Evolutionary conservation across 2,888 invertebrate genomes (phyloP).

Genomic region (Luperina testacea): DNA sequence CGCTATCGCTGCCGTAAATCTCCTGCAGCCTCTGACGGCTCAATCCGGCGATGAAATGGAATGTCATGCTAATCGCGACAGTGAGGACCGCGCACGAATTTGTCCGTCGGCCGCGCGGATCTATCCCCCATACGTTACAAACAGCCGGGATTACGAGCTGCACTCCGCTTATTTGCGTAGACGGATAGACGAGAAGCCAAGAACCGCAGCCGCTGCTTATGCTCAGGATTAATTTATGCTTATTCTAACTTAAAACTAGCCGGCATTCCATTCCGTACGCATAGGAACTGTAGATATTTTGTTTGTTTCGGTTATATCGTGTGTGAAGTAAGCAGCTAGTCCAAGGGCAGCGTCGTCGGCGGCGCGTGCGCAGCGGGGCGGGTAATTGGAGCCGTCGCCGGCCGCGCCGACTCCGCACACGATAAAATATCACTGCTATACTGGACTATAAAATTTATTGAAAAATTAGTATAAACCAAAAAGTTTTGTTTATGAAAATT

Average conservation of each 20-base stretch:
- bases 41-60: slow-evolving; percentile 84
- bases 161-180: slow-evolving; percentile 45
- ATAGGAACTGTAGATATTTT: slow-evolving; percentile 56
- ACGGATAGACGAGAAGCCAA: slow-evolving; percentile 35
- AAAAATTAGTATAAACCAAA: slow-evolving; percentile 32
- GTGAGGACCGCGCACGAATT: slow-evolving; percentile 71
- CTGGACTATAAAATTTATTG: slow-evolving; percentile 29
- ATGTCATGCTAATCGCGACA: slow-evolving; percentile 75
- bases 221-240: slow-evolving; percentile 38
- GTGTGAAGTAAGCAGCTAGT: slow-evolving; percentile 73
- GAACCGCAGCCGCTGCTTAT: not conserved
- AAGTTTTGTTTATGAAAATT: slow-evolving; percentile 20
- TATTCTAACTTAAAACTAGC: slow-evolving; percentile 40
- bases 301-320: slow-evolving; percentile 70
- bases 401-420: slow-evolving; percentile 61
- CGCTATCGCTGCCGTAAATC: slow-evolving; percentile 87
- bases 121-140: slow-evolving; percentile 78
- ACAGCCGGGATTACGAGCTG: slow-evolving; percentile 65
- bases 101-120: slow-evolving; percentile 68
- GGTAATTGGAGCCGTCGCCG: slow-evolving; percentile 73
- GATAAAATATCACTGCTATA: slow-evolving; percentile 47
- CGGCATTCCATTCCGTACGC: slow-evolving; percentile 34
- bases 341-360: slow-evolving; percentile 72
- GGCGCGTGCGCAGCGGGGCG: slow-evolving; percentile 72
- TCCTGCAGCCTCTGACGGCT: slow-evolving; percentile 83